Conservation (phyloP, 2,797 vertebrate species). For the Coccyzus lansbergi region DNA sequence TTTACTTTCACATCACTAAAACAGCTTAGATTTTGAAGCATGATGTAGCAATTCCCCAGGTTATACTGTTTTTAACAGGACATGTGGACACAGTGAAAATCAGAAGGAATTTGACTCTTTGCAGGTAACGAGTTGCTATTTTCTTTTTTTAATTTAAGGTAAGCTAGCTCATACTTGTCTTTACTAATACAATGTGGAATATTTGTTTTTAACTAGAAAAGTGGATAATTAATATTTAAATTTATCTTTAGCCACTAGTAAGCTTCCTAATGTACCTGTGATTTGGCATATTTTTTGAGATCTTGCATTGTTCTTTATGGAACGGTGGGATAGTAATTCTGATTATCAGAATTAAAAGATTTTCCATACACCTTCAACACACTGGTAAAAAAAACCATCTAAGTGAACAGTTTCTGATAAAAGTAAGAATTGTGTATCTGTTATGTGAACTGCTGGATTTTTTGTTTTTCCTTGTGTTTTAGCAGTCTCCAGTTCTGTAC, state of each 20-base stretch:
- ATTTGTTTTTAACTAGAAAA: background rate
- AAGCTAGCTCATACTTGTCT: background rate
- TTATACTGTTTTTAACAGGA: background rate
- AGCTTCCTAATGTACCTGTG: background rate
- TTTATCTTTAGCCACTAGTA: background rate
- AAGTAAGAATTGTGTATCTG: background rate
- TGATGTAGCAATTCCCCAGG: background rate
- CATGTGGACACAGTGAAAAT: background rate
- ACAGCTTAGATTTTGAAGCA: background rate
- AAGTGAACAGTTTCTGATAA: background rate
- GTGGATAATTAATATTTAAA: background rate
- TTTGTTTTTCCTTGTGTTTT: background rate
- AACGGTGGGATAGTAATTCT: background rate
- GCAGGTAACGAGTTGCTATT: background rate
- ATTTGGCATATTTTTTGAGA: background rate
- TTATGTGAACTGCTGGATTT: rapidly evolving
- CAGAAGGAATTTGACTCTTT: background rate
- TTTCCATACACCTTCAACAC: background rate
- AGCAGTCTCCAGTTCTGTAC: background rate
- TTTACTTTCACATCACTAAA: background rate
- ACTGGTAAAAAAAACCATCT: background rate
- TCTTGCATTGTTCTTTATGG: background rate
- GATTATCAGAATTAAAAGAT: background rate
- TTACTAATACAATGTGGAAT: background rate
- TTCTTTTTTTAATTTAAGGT: background rate